Evolutionary conservation across 2,888 invertebrate species (phyloP).

Genomic region (Bugulina stolonifera): DNA sequence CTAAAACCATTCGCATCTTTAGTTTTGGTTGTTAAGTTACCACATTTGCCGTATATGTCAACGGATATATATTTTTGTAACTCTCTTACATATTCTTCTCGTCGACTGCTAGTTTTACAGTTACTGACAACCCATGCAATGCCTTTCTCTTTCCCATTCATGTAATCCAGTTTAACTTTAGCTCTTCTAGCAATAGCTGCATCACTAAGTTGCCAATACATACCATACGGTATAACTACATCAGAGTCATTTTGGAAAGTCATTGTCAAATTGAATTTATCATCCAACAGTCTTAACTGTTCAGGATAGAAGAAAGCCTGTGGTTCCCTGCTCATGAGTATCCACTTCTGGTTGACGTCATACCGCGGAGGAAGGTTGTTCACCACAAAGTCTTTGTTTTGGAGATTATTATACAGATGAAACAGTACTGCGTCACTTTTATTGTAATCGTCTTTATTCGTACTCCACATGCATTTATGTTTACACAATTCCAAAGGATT

Average conservation of each 20-base stretch:
- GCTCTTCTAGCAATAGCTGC: not conserved
- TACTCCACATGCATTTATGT: not conserved
- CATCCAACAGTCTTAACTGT: not conserved
- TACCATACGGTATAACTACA: conserved; percentile 16
- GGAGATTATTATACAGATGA: conserved; percentile 9
- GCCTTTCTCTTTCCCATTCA: not conserved
- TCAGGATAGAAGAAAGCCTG: conserved; percentile 11
- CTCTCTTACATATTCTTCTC: conserved; percentile 11
- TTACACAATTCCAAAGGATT: not conserved
- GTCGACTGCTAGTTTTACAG: conserved; percentile 9
- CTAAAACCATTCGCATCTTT: not conserved
- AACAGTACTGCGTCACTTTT: conserved; percentile 19
- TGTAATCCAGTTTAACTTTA: not conserved
- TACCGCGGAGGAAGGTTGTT: not conserved
- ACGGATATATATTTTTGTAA: not conserved
- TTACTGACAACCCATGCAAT: conserved; percentile 3
- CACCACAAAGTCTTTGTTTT: not conserved
- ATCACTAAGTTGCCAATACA: not conserved
- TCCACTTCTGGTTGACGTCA: not conserved
- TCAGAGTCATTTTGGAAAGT: conserved; percentile 9
- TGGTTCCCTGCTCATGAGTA: not conserved
- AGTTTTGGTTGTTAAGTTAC: conserved; percentile 1
- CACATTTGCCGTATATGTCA: conserved; percentile 12
- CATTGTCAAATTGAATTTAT: conserved; percentile 15
- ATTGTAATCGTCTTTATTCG: not conserved